phyloP scores from a whole-genome alignment of 2,888 invertebrate genomes.

The Psylliodes chrysocephalus region DNA sequence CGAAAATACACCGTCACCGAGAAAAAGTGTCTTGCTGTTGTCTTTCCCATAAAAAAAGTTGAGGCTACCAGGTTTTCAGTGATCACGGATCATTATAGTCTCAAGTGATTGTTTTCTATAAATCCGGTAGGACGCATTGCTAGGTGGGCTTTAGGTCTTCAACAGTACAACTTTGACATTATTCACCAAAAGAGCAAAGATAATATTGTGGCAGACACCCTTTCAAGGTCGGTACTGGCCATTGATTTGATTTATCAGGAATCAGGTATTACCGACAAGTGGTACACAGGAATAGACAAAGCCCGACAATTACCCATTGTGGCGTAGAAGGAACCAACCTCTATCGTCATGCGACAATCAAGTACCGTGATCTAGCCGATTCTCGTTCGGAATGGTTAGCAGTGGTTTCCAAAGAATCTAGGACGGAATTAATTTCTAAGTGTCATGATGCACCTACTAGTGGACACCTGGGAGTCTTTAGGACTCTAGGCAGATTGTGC shows the following conservation, averaged over 20 bases:
- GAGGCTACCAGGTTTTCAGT: not conserved
- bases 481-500: slow-evolving; percentile 39
- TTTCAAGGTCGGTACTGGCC: no score
- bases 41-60: no score
- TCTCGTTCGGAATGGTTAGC: slow-evolving; percentile 36
- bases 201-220: no score
- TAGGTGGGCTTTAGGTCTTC: slow-evolving; percentile 29
- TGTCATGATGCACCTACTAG: slow-evolving; percentile 39
- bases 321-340: no score
- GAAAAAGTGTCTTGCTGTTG: no score
- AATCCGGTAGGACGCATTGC: slow-evolving; percentile 36
- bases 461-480: slow-evolving; percentile 45
- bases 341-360: no score
- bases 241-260: no score
- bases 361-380: no score
- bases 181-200: slow-evolving; percentile 7
- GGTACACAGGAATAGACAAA: slow-evolving; percentile 37
- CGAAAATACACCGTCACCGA: no score
- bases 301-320: slow-evolving; percentile 39
- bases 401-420: slow-evolving; percentile 36
- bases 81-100: not conserved
- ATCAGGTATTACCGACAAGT: slow-evolving; percentile 32
- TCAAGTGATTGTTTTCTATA: slow-evolving; percentile 29
- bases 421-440: slow-evolving; percentile 15
- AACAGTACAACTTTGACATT: slow-evolving; percentile 29